These are phyloP conservation scores for human (Homo sapiens) DNA, from an alignment of 2,113 vertebrate genomes.

Conservation along the genomic window GRCh38 chr14:97998001-97998500, in stretches of 20 bases:
- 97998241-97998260: too few relatives aligned
- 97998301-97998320: fast-evolving
- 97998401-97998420: background rate
- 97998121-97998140: fast-evolving
- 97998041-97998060: background rate
- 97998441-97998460: fast-evolving
- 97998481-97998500: background rate
- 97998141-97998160: fast-evolving
- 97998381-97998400: background rate
- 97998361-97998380: background rate
- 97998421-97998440: background rate
- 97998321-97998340: fast-evolving
- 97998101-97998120: background rate
- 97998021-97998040: background rate
- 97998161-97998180: too few relatives aligned
- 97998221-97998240: background rate
- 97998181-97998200: background rate
- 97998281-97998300: background rate
- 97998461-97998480: background rate
- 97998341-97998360: fast-evolving
- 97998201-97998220: fast-evolving
- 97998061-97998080: background rate
- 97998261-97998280: fast-evolving
- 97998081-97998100: background rate
- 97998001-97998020: background rate